Percentiles rank a stretch among this genome's conserved stretches.
Evolutionary conservation across 1,140 invertebrate genomes (phyloP).

Genomic region (Leguminivora glycinivorella): DNA sequence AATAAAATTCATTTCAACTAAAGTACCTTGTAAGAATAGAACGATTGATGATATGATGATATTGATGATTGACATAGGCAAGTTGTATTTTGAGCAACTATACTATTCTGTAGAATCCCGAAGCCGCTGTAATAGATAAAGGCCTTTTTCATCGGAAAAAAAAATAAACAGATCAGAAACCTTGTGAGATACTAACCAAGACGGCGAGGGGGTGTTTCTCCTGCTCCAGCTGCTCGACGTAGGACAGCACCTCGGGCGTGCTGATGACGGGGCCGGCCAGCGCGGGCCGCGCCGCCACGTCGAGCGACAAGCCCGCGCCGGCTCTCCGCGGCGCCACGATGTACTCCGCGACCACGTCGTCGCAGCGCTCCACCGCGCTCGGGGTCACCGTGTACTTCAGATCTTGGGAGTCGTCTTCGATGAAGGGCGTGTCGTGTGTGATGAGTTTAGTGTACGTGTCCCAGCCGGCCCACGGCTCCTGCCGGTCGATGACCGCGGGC

Average conservation of each 20-base stretch:
- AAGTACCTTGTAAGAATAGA: neutral
- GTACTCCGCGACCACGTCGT: constrained; percentile 55
- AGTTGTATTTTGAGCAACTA: too few relatives aligned
- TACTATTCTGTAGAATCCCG: too few relatives aligned
- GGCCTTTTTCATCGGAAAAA: too few relatives aligned
- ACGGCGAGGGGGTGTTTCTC: constrained; percentile 52
- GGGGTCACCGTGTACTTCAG: constrained; percentile 60
- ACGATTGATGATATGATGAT: too few relatives aligned
- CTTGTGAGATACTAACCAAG: constrained; percentile 46
- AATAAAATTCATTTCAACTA: neutral
- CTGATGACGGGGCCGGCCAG: constrained; percentile 52
- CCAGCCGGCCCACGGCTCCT: constrained; percentile 49
- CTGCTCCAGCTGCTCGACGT: constrained; percentile 67
- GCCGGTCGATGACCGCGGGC: constrained; percentile 56
- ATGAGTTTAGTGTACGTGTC: constrained; percentile 53
- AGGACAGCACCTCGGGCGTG: constrained; percentile 69
- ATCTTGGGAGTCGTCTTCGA: constrained; percentile 66
- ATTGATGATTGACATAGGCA: too few relatives aligned
- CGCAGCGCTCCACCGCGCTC: constrained; percentile 58
- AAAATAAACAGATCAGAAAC: too few relatives aligned
- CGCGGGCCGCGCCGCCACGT: constrained; percentile 45
- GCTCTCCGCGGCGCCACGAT: constrained; percentile 35
- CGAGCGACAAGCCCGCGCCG: constrained; percentile 45
- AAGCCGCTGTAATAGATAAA: too few relatives aligned
- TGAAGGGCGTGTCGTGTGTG: constrained; percentile 62